Conservation (phyloP, 64 coral and sea anemone genomes). For the Pocillopora damicornis region DNA sequence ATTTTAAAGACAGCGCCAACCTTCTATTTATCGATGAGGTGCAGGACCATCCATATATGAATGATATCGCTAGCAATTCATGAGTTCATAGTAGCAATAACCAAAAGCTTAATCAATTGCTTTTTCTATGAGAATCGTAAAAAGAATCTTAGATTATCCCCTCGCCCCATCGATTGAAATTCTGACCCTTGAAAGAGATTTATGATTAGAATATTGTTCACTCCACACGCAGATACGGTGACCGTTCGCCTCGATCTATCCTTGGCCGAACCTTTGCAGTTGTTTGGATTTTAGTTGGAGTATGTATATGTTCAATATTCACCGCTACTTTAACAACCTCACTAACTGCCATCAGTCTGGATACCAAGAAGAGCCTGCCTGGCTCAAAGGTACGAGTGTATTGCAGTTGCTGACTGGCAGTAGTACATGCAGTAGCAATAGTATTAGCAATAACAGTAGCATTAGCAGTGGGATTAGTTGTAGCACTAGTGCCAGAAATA, state of each 20-base stretch:
- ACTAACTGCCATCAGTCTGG: not conserved
- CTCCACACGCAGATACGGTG: constrained; percentile 26
- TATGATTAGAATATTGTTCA: not conserved
- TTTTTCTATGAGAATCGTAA: too few relatives aligned
- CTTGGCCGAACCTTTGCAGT: not conserved
- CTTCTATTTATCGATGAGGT: too few relatives aligned
- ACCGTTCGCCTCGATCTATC: constrained; percentile 19
- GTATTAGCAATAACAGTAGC: too few relatives aligned
- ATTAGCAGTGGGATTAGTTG: too few relatives aligned
- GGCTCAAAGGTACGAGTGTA: constrained; percentile 66
- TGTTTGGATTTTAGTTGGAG: not conserved
- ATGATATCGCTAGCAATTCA: too few relatives aligned
- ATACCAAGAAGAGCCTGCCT: constrained; percentile 61
- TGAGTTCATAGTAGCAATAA: too few relatives aligned
- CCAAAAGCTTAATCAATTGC: too few relatives aligned
- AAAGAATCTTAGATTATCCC: not conserved
- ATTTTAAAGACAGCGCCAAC: too few relatives aligned
- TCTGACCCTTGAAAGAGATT: not conserved
- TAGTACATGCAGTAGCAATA: too few relatives aligned
- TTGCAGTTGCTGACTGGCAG: not conserved
- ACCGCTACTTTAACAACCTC: not conserved
- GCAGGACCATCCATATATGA: too few relatives aligned
- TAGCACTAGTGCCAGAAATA: too few relatives aligned
- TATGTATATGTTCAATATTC: not conserved
- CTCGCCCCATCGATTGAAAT: not conserved